These are phyloP conservation scores for Mythimna loreyi DNA, from an alignment of 2,888 invertebrate species.

Conservation along the genomic window DNA sequence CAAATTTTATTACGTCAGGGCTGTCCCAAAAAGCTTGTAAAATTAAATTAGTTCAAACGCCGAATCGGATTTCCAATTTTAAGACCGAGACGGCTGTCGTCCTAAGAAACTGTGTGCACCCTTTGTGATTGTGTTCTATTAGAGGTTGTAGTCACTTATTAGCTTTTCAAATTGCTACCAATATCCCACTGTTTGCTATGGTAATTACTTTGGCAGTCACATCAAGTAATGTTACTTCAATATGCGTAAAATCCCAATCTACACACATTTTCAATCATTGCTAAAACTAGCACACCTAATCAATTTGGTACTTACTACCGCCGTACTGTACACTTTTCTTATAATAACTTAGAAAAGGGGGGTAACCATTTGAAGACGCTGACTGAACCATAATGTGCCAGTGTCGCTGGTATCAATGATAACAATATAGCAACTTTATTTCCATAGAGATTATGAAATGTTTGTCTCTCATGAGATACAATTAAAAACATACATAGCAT, in stretches of 20 bases:
- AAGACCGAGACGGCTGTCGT: slow-evolving; percentile 68
- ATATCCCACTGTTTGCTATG: slow-evolving; percentile 14
- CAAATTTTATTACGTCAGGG: slow-evolving; percentile 82
- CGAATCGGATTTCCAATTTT: slow-evolving; percentile 81
- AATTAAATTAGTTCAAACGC: slow-evolving; percentile 82
- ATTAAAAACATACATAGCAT: no score
- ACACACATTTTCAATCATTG: no score
- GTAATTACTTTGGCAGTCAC: background rate
- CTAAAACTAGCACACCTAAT: no score
- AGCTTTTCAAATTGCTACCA: slow-evolving; percentile 27
- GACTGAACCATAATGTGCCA: no score
- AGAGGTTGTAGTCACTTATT: slow-evolving; percentile 56
- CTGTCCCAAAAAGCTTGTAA: slow-evolving; percentile 78
- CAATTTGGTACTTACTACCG: no score
- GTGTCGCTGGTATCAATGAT: no score
- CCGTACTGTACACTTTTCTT: no score
- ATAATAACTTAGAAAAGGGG: no score
- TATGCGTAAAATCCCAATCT: background rate
- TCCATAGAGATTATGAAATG: no score
- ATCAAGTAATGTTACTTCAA: background rate
- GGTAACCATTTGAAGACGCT: no score
- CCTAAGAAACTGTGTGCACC: slow-evolving; percentile 67
- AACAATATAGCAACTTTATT: no score
- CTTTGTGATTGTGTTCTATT: slow-evolving; percentile 69
- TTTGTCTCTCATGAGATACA: no score